Base-by-base conservation (phyloP, 2,888 invertebrate species). In the Torymus texanus region DNA sequence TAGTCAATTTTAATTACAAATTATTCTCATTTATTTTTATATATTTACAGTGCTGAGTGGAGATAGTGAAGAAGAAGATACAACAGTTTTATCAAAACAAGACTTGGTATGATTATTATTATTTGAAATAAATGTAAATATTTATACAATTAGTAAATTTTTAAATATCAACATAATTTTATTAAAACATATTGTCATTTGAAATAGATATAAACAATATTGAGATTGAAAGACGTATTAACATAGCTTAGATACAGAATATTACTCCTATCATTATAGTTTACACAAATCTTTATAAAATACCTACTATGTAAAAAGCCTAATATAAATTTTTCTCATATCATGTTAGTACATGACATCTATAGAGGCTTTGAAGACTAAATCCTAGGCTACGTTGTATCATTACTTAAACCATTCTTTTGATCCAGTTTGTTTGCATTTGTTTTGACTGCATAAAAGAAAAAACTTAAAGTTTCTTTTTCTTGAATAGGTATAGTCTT, bases 401-500 rank as follows among this genome's bases (percentile, higher is more conserved):
- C 94, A 83, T 93, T 93, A 88, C 93, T 94, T 84, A 94, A 92
- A 85, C 95, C 95, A 91, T 95, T 95, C 88, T 95, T 95, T 90
- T 95, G 95, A 90, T 97, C 97, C 87, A 96, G 91, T 89, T 96
- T 96, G 90, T 96, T 97, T 83, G 95, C 94, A 90, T 97, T 97
- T 72, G 97, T 97, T 92, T 98, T 98, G 3, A 98, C 97, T 92
- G 97, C 97, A 90, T 98, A 98, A 86, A 98, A 97, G 90, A 98
- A 98, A 89, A 95, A 97, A 68, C 98, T 97, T 82, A 98, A 92
- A 67, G 97, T 95, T 90, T 98, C 98, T 90, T 98, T 98, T 90
- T 98, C 98, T 86, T 95, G 95, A 14, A 98, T 97, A 59, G 97
- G 97, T 90, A 98, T 96, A 79, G 97, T 95, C 91, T 97, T 97